phyloP scores from a whole-genome alignment of 2,113 vertebrate genomes.

The Syngnathus scovelli region DNA sequence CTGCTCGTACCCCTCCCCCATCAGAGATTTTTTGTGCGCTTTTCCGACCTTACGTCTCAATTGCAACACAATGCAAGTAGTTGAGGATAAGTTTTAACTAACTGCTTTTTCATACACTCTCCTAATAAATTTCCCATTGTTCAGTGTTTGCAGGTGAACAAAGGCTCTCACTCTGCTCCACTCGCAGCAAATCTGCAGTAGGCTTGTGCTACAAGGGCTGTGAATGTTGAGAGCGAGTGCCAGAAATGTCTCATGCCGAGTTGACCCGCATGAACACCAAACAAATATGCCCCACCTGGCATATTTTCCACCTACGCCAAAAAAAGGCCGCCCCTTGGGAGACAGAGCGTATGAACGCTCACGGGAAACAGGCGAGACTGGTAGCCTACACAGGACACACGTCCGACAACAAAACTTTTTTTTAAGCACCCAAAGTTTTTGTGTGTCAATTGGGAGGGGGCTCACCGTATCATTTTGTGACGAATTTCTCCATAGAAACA shows the following conservation, averaged over 20 bases:
- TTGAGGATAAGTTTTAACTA: neutral
- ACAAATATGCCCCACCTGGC: neutral
- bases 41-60: neutral
- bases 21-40: neutral
- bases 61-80: neutral
- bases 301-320: constrained; percentile 37
- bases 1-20: constrained; percentile 36
- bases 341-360: constrained; percentile 51
- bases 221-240: constrained; percentile 20
- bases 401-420: constrained; percentile 49
- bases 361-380: constrained; percentile 66
- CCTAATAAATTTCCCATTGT: neutral
- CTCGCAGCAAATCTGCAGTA: neutral
- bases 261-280: constrained; percentile 14
- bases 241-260: constrained; percentile 19
- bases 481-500: neutral
- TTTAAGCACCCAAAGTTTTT: constrained; percentile 38
- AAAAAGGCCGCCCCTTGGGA: constrained; percentile 40
- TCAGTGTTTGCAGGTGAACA: neutral
- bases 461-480: constrained; percentile 18
- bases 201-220: neutral
- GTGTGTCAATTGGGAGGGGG: constrained; percentile 47
- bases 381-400: constrained; percentile 57
- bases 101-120: neutral
- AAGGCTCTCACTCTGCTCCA: constrained; percentile 17